Base-by-base conservation (phyloP, 2,113 vertebrate species). In the Empidonax alnorum region DNA sequence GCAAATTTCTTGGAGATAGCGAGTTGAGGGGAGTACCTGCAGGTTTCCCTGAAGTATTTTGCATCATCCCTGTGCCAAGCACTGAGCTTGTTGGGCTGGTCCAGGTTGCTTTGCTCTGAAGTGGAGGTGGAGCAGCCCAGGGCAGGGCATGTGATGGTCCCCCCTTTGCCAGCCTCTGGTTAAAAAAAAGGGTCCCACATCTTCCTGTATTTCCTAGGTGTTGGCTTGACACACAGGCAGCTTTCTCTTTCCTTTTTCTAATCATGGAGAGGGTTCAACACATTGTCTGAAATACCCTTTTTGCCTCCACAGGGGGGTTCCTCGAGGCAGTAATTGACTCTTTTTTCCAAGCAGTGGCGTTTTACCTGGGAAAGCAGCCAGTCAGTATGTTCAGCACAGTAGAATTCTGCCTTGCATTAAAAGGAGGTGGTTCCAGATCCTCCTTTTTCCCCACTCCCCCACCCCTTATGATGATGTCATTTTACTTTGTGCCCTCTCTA, bases 281-380 rank as follows among this genome's bases (percentile, higher is more conserved):
- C 39, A 4, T 58, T 6, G 13, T 83, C 79, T 88, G 82, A 81
- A 94, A 81, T 31, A 63, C 52, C 28, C 62, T 79, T 93, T 84
- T 79, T 82, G 37, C 76, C 82, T 83, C 17, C 2, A 44, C 50
- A 47, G 93, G 52, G 46, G 80, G 83, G 75, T 96, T 95, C 72
- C 90, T 93, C 42, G 83, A 88, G 88, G 92, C 52, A 58, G 55
- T 69, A 86, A 79, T 31, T 81, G 76, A 91, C 78, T 73, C 67
- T 53, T 53, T 63, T 69, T 91, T 93, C 75, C 65, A 82, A 56
- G 91, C 87, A 61, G 28, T 66, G 79, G 47, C 3, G 7, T 89
- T 95, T 93, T 93, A 93, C 87, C 82, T 84, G 75, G 90, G 82
- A 82, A 90, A 68, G 80, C 65, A 93, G 85, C 71, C 86, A 90